Conservation (phyloP, 1,140 invertebrate genomes). For the Onthophagus taurus region DNA sequence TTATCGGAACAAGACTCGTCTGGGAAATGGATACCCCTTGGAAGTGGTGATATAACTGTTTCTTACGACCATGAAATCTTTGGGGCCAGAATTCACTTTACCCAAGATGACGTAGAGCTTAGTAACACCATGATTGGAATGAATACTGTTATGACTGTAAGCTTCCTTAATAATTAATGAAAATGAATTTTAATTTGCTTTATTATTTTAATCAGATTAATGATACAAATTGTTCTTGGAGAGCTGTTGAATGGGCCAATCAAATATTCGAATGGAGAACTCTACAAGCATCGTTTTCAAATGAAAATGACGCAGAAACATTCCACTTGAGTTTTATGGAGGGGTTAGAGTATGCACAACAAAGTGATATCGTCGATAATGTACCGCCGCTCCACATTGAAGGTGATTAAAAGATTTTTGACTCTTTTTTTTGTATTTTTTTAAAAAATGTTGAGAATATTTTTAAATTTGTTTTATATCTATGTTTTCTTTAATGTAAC, state of each 20-base stretch:
- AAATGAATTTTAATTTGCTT: slow-evolving; percentile 1
- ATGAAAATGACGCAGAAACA: slow-evolving; percentile 21
- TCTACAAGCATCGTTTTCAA: slow-evolving; percentile 28
- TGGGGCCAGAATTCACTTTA: slow-evolving; percentile 25
- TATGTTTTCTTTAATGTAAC: too few species aligned
- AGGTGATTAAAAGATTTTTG: too few species aligned
- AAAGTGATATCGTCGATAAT: slow-evolving; percentile 16
- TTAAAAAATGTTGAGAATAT: too few species aligned
- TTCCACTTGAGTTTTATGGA: slow-evolving; percentile 31
- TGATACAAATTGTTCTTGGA: slow-evolving; percentile 30
- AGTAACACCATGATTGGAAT: slow-evolving; percentile 31
- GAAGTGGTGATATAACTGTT: slow-evolving; percentile 25
- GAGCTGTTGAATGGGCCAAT: slow-evolving; percentile 26
- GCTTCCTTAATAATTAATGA: slow-evolving; percentile 7
- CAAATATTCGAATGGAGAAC: slow-evolving; percentile 18
- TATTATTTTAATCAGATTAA: slow-evolving; percentile 20
- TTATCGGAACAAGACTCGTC: slow-evolving; percentile 22
- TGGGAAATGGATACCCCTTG: slow-evolving; percentile 24
- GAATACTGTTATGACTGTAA: slow-evolving; percentile 31
- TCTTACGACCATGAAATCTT: slow-evolving; percentile 32
- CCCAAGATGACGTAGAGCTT: slow-evolving; percentile 20
- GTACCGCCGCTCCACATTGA: too few species aligned
- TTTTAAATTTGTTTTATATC: too few species aligned
- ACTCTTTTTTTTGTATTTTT: too few species aligned
- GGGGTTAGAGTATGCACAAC: slow-evolving; percentile 29